A percentile compares a stretch with the other conserved stretches of the same genome.
These are phyloP conservation scores for Onychomys arenicola DNA, from an alignment of 2,797 vertebrate genomes.

Conservation along the genomic window DNA sequence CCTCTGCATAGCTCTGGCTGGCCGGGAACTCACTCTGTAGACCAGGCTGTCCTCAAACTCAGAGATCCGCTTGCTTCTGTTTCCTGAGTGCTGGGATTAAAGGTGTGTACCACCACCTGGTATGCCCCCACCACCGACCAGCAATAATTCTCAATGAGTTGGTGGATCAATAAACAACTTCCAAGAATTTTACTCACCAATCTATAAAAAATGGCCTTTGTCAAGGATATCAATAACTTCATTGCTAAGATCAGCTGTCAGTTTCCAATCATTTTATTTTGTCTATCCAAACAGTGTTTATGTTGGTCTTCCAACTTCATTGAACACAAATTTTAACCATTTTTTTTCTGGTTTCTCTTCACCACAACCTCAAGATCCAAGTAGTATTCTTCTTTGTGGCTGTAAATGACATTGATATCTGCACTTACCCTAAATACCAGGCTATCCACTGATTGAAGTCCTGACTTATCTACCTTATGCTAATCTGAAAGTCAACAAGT, in stretches of 20 bases:
- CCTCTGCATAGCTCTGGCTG: neutral
- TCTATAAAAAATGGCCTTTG: neutral
- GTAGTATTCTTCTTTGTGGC: neutral
- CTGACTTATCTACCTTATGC: neutral
- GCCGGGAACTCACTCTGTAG: neutral
- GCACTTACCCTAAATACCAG: neutral
- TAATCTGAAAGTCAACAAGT: neutral
- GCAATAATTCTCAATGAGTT: conserved; percentile 14
- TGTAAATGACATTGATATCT: neutral
- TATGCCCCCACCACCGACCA: neutral
- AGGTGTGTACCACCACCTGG: neutral
- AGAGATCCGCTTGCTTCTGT: neutral
- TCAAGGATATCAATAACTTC: neutral
- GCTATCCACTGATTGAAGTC: neutral
- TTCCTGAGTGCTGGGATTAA: neutral
- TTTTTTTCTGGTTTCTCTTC: conserved; percentile 1
- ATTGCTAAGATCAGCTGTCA: neutral
- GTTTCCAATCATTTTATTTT: neutral
- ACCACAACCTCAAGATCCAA: neutral
- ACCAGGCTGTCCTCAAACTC: neutral
- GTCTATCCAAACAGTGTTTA: neutral
- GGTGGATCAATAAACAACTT: neutral
- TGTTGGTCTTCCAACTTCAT: neutral
- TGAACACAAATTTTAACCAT: neutral
- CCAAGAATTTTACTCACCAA: neutral